Evolutionary conservation across 2,888 invertebrate genomes (phyloP).

Genomic region (Nipponacmea schrenckii): DNA sequence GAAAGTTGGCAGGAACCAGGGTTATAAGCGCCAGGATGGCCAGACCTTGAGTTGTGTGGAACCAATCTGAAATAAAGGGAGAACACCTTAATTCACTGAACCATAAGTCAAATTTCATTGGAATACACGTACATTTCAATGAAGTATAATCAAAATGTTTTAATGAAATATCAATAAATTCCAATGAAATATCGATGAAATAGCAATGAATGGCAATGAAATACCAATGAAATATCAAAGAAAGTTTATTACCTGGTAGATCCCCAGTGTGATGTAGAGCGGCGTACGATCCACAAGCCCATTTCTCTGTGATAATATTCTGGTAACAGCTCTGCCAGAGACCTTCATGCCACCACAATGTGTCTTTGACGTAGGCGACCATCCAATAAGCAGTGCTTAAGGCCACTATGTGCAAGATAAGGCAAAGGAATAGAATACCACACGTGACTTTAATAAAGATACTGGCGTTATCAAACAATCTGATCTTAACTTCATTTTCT

Average conservation of each 20-base stretch:
- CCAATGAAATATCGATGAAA: not conserved
- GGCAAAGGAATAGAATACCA: not conserved
- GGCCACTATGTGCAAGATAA: not conserved
- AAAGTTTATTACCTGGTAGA: slow-evolving; percentile 14
- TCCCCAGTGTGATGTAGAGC: slow-evolving; percentile 10
- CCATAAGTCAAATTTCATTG: not conserved
- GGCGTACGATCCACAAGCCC: slow-evolving; percentile 14
- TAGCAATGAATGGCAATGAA: not conserved
- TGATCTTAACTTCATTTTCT: slow-evolving; percentile 9
- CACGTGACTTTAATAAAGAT: slow-evolving; percentile 4
- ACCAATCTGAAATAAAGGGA: not conserved
- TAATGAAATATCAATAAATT: not conserved
- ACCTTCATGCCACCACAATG: slow-evolving; percentile 25
- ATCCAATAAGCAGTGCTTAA: slow-evolving; percentile 24
- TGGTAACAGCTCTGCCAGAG: slow-evolving; percentile 28
- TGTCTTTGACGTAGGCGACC: slow-evolving; percentile 13
- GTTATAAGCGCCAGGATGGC: slow-evolving; percentile 3
- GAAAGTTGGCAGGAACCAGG: not conserved
- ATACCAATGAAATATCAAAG: not conserved
- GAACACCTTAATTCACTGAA: no score
- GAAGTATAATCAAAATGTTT: not conserved
- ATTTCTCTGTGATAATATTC: not conserved
- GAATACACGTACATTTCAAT: not conserved
- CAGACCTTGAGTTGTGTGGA: slow-evolving; percentile 11
- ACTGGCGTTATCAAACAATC: slow-evolving; percentile 12